A percentile compares a stretch with the other conserved stretches of the same genome.
Conservation (phyloP, 2,113 vertebrate species). For the Rutilus rutilus region DNA sequence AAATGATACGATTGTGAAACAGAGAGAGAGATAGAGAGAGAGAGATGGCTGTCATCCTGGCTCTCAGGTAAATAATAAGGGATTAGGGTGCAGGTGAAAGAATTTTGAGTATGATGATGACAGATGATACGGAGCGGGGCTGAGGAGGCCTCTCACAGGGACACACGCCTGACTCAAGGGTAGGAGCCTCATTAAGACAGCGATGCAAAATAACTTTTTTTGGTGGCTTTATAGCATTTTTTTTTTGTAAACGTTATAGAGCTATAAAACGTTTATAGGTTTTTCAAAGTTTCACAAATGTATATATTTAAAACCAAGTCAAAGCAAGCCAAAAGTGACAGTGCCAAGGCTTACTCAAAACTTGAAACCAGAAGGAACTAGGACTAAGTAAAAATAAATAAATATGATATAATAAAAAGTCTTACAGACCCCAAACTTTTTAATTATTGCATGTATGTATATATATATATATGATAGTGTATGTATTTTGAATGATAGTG, state of each 20-base stretch:
- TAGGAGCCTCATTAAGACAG: neutral
- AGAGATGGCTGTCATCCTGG: conserved; percentile 70
- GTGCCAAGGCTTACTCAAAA: neutral
- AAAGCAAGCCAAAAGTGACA: neutral
- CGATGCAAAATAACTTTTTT: neutral
- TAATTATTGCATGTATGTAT: too few species aligned
- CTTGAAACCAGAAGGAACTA: neutral
- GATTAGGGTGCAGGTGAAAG: conserved; percentile 75
- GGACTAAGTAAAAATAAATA: too few species aligned
- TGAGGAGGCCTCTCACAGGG: conserved; percentile 13
- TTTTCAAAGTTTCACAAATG: neutral
- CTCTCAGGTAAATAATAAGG: conserved; percentile 74
- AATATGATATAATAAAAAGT: too few species aligned
- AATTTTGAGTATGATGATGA: conserved; percentile 69
- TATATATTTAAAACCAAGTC: neutral
- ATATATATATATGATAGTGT: too few species aligned
- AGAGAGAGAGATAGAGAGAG: conserved; percentile 47
- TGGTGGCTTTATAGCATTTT: neutral
- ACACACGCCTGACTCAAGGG: neutral
- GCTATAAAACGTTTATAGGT: neutral
- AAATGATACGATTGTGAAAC: conserved; percentile 20
- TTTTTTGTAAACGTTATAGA: neutral
- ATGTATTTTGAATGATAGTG: too few species aligned
- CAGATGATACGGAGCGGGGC: conserved; percentile 52
- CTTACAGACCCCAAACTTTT: neutral